A percentile compares a stretch with the other conserved stretches of the same genome.
These are phyloP conservation scores for Pseudoips prasinana DNA, from an alignment of 2,888 invertebrate genomes.

Conservation along the genomic window DNA sequence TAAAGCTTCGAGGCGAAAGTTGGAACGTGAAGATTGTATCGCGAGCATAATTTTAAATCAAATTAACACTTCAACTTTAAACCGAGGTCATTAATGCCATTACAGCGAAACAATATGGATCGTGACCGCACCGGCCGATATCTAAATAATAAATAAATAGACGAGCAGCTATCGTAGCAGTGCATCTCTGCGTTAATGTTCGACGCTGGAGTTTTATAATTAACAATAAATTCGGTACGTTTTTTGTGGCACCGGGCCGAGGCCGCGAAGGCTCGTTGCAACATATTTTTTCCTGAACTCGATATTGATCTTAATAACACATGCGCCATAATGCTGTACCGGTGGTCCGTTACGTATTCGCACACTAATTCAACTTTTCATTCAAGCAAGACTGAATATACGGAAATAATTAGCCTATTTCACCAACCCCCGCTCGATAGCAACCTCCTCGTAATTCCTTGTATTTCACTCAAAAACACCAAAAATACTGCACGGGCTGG, in stretches of 20 bases:
- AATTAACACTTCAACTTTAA: conserved; percentile 82
- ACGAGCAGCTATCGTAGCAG: conserved; percentile 65
- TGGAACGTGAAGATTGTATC: conserved; percentile 76
- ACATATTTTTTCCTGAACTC: conserved; percentile 65
- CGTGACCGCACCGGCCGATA: conserved; percentile 76
- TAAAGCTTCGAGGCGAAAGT: conserved; percentile 75
- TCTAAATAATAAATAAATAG: conserved; percentile 82
- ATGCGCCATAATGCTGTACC: conserved; percentile 32
- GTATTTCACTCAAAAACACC: conserved; percentile 67
- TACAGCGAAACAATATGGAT: conserved; percentile 79
- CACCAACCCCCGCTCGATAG: conserved; percentile 42
- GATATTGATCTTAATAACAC: conserved; percentile 76
- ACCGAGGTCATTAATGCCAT: conserved; percentile 79
- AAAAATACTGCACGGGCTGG: conserved; percentile 60
- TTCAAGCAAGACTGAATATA: conserved; percentile 46
- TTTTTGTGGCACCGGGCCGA: conserved; percentile 63
- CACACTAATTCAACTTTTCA: conserved; percentile 22
- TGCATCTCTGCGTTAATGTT: conserved; percentile 78
- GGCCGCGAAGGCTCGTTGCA: conserved; percentile 57
- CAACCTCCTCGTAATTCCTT: conserved; percentile 46
- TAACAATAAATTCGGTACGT: conserved; percentile 80
- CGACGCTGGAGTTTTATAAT: conserved; percentile 77
- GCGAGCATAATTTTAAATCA: conserved; percentile 79
- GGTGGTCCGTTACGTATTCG: conserved; percentile 49
- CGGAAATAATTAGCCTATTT: conserved; percentile 62